Conservation (phyloP, 2,113 vertebrate genomes). For the Trachemys scripta region DNA sequence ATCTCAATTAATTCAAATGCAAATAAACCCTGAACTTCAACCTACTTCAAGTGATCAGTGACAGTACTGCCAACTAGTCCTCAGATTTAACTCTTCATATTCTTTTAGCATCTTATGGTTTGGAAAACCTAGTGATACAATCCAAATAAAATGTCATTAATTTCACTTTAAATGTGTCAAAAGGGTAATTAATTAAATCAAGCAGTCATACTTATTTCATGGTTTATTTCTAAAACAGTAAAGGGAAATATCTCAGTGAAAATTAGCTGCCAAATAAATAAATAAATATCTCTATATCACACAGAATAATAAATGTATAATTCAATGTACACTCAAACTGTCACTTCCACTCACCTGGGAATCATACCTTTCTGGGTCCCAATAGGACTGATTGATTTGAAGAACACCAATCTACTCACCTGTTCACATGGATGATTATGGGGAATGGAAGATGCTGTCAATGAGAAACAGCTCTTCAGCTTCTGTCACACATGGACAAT, state of each 20-base stretch:
- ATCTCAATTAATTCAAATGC: conserved; percentile 71
- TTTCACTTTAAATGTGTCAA: neutral
- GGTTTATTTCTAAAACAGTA: neutral
- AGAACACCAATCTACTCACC: neutral
- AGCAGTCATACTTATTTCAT: neutral
- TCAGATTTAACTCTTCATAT: conserved; percentile 54
- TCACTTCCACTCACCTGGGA: neutral
- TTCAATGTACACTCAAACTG: neutral
- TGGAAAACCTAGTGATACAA: neutral
- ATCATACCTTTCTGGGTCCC: neutral
- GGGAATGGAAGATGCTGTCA: neutral
- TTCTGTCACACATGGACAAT: neutral
- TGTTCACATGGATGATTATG: neutral
- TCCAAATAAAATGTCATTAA: neutral
- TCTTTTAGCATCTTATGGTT: neutral
- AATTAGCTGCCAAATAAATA: fast-evolving
- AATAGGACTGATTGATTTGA: neutral
- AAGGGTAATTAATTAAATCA: neutral
- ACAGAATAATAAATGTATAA: neutral
- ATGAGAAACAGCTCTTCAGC: neutral
- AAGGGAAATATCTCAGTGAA: neutral
- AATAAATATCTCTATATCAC: neutral
- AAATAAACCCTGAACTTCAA: conserved; percentile 67
- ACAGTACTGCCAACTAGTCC: neutral
- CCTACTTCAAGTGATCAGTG: conserved; percentile 34